Evolutionary conservation across 2,113 vertebrate genomes (phyloP), one percentile per base, ranked within the genome.

Genomic region (Mirounga angustirostris): DNA sequence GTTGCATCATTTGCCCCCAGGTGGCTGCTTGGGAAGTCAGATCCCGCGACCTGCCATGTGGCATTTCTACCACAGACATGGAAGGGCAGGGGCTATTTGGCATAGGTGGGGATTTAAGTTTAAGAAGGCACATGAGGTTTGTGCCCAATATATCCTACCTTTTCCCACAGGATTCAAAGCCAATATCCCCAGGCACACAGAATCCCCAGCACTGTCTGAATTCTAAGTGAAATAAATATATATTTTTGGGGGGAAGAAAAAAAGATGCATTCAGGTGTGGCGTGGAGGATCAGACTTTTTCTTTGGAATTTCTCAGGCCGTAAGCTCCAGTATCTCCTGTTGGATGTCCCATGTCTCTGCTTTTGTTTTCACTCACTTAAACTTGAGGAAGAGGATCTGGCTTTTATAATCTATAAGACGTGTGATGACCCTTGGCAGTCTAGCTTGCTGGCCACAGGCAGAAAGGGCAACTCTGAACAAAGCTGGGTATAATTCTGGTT

Each of bases 401-500:
- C 24, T 88, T 86, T 94, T 18, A 93, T 58, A 67, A 67, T 73
- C 33, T 74, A 12, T 43, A 71, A 69, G 10, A 80, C 1, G 1
- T 0, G 30, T 73, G 54, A 46, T 40, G 67, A 85, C 12, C 40
- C 52, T 74, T 90, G 85, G 81, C 76, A 61, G 30, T 52, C 15
- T 46, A 58, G 63, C 46, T 91, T 69, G 8, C 50, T 56, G 86
- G 61, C 59, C 54, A 86, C 43, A 78, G 40, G 82, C 54, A 90
- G 89, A 74, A 96, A 87, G 56, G 26, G 11, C 13, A 91, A 83
- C 69, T 67, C 50, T 84, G 83, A 56, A 95, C 26, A 93, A 86
- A 85, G 33, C 9, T 30, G 18, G 33, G 4, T 54, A 13, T 14
- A 14, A 5, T 33, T 81, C 67, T 87, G 52, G 30, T 73, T 89